Conservation (phyloP, 2,888 invertebrate genomes). For the Tanypteryx hageni region DNA sequence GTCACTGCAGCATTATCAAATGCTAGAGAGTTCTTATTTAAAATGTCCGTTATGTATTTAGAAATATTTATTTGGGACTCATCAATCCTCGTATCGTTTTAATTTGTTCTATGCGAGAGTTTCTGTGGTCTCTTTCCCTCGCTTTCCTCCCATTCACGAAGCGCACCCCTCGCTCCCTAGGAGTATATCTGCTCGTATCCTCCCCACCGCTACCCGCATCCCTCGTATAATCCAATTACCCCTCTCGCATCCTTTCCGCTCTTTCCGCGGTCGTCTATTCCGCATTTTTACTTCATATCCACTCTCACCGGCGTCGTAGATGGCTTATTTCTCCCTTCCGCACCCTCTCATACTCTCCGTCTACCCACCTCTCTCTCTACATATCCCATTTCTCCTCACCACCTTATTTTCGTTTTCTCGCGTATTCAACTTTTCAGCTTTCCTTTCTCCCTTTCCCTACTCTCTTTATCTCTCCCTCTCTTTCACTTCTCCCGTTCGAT, state of each 20-base stretch:
- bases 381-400: not conserved
- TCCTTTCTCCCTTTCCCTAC: not conserved
- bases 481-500: not conserved
- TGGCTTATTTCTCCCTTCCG: constrained; percentile 50
- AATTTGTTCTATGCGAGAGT: not conserved
- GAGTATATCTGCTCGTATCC: not conserved
- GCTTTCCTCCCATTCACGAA: not conserved
- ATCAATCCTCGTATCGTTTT: not conserved
- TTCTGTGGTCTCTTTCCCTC: not conserved
- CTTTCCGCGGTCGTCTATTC: constrained; percentile 59
- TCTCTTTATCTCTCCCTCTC: not conserved
- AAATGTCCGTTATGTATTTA: not conserved
- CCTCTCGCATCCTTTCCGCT: not conserved
- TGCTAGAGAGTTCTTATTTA: not conserved
- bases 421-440: not conserved
- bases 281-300: constrained; percentile 61
- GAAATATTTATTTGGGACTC: not conserved
- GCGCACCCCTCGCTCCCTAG: not conserved
- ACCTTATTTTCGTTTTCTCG: not conserved
- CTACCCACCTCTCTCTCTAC: not conserved
- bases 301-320: constrained; percentile 36
- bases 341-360: not conserved
- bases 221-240: constrained; percentile 61
- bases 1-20: not conserved
- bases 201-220: not conserved